These are phyloP conservation scores for Cydia strobilella DNA, from an alignment of 1,140 invertebrate species.

Conservation along the genomic window DNA sequence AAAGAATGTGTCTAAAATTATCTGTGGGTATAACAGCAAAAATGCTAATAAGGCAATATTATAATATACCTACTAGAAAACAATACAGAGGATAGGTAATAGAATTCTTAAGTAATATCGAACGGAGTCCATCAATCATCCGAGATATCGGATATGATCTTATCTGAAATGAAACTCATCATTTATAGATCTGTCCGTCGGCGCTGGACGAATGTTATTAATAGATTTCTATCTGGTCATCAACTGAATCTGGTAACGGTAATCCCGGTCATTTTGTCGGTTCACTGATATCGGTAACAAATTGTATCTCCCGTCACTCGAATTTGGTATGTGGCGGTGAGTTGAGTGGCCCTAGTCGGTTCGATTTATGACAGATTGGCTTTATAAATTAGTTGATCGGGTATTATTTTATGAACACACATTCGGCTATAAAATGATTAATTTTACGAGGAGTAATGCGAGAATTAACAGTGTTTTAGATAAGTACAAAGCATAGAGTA, in stretches of 20 bases:
- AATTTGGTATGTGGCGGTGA: slow-evolving; percentile 30
- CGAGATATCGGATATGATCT: slow-evolving; percentile 69
- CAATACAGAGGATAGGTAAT: slow-evolving; percentile 64
- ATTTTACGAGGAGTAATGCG: slow-evolving; percentile 10
- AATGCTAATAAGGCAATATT: slow-evolving; percentile 64
- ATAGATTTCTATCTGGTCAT: slow-evolving; percentile 77
- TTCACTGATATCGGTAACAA: slow-evolving; percentile 65
- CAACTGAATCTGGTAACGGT: slow-evolving; percentile 70
- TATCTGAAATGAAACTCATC: slow-evolving; percentile 79
- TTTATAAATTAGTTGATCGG: slow-evolving; percentile 5
- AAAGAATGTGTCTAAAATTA: not conserved
- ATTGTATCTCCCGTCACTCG: slow-evolving; percentile 58
- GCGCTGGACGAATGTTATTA: slow-evolving; percentile 74
- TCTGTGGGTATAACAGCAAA: slow-evolving; percentile 5
- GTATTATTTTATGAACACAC: slow-evolving; percentile 20
- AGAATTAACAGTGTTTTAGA: not conserved
- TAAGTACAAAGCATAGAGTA: no score
- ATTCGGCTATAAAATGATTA: slow-evolving; percentile 2
- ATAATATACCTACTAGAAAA: slow-evolving; percentile 62
- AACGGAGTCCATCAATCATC: slow-evolving; percentile 71
- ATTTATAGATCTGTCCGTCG: slow-evolving; percentile 76
- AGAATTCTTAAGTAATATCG: slow-evolving; percentile 74
- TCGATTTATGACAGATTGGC: slow-evolving; percentile 24
- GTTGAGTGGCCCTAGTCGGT: slow-evolving; percentile 1
- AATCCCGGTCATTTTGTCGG: slow-evolving; percentile 67